Base-by-base conservation (phyloP, 2,888 invertebrate genomes). In the Barypeithes pellucidus region DNA sequence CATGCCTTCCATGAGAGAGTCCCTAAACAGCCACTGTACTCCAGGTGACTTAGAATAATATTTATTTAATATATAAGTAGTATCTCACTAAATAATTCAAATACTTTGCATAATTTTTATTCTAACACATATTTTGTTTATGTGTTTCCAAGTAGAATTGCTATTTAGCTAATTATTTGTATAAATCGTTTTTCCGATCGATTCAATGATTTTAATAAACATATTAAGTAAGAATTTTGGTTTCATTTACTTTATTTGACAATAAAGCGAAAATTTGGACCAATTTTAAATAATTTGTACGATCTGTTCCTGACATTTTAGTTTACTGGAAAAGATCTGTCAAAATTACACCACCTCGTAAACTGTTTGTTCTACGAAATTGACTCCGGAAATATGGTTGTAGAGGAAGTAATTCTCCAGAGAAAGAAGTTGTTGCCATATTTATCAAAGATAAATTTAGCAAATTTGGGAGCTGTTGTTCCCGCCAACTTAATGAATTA, bases 1-100 rank as follows among this genome's bases (percentile, higher is more conserved):
- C 24, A 59, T 33, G 47, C 67, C 59, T 67, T 59, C 67, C 59
- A 67, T 33, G 9, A 47, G 24, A 3, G 59, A 3, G 67, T 59
- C 43, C 16, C 33, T 52, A 20, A 47, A 39, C 68, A 61, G 60
- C 68, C n/a, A 57, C 33, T 11, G 41, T 61, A 68, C 47, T 68
- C 33, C 68, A 68, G 68, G 68, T 68, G 68, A 68, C 61, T 41
- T 68, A 68, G 59, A 20, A 36, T 66, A 33, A 45, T 29, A 63
- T 47, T 63, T 50, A 47, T 45, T 50, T 50, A 29, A 47, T 33
- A 57, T 57, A 57, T 57, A 33, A 8, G 54, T 57, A 57, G 33
- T 57, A 57, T 57, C 16, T 57, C 54, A 57, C 8, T 33, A 33
- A 29, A 16, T 14, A n/a, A 16, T 16, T 18, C 9, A 16, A 57